Conservation (phyloP, 1,140 invertebrate species). For the Panagrolaimus sp. region DNA sequence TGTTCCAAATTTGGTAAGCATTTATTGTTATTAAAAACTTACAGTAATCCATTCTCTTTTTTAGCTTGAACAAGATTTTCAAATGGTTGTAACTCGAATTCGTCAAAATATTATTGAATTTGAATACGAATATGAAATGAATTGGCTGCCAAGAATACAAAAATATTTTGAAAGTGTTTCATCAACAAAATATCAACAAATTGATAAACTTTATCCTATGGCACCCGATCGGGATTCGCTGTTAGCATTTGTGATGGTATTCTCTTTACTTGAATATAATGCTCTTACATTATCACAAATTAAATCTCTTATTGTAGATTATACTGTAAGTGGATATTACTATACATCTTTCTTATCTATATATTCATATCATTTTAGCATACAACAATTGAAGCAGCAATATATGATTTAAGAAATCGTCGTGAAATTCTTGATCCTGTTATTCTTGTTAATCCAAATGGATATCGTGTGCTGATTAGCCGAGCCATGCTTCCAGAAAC, state of each 20-base stretch:
- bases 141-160: background rate
- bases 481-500: background rate
- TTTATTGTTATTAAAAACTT: background rate
- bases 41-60: background rate
- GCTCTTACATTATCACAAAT: background rate
- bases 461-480: background rate
- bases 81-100: background rate
- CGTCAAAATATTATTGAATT: background rate
- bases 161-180: background rate
- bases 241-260: background rate
- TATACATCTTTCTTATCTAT: background rate
- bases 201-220: background rate
- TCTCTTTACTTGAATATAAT: conserved; percentile 9
- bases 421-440: background rate
- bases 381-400: background rate
- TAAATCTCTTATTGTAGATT: background rate
- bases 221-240: background rate
- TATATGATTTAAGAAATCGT: background rate
- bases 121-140: background rate
- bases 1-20: background rate
- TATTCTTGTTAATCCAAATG: background rate
- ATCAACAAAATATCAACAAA: background rate
- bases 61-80: conserved; percentile 9
- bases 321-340: background rate
- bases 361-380: background rate